phyloP scores from a whole-genome alignment of 2,797 vertebrate species.

The Melanotaenia parkinsoni region DNA sequence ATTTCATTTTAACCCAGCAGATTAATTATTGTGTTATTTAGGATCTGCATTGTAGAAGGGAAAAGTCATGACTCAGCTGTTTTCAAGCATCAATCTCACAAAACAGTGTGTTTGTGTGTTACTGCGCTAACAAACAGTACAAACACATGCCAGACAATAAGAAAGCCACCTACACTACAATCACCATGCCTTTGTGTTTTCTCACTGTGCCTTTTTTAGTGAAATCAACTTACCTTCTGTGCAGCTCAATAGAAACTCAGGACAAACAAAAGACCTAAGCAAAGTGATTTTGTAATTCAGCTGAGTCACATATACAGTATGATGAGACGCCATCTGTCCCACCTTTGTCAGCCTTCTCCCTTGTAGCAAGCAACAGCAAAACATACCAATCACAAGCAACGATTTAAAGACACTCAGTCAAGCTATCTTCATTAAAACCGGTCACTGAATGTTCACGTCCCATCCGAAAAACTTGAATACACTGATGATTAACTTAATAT shows the following conservation, averaged over 20 bases:
- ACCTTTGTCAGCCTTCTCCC: slow-evolving; percentile 43
- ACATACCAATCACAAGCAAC: slow-evolving; percentile 27
- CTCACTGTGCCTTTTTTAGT: slow-evolving; percentile 32
- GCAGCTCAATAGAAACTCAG: slow-evolving; percentile 51
- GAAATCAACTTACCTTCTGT: slow-evolving; percentile 71
- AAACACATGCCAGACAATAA: slow-evolving; percentile 36
- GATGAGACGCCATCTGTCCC: slow-evolving; percentile 62
- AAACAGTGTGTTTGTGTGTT: slow-evolving; percentile 3
- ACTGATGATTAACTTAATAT: slow-evolving; percentile 40
- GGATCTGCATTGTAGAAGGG: slow-evolving; percentile 13
- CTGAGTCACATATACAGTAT: slow-evolving; percentile 35
- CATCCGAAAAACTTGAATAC: slow-evolving; percentile 18
- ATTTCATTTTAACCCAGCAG: slow-evolving; percentile 39
- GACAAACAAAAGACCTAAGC: slow-evolving; percentile 58
- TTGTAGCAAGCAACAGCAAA: slow-evolving; percentile 1
- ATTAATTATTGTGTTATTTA: slow-evolving; percentile 40
- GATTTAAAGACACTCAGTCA: slow-evolving; percentile 34
- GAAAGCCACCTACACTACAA: slow-evolving; percentile 51
- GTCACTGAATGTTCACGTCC: slow-evolving; percentile 13
- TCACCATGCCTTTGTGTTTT: slow-evolving; percentile 60
- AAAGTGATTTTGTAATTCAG: slow-evolving; percentile 64
- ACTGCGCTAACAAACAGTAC: slow-evolving; percentile 1
- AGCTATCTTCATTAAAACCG: slow-evolving; percentile 30
- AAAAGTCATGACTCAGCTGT: background rate
- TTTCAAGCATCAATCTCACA: slow-evolving; percentile 14